These are phyloP conservation scores for Myoxocephalus aenaeus DNA, from an alignment of 2,797 vertebrate species.

Conservation along the genomic window DNA sequence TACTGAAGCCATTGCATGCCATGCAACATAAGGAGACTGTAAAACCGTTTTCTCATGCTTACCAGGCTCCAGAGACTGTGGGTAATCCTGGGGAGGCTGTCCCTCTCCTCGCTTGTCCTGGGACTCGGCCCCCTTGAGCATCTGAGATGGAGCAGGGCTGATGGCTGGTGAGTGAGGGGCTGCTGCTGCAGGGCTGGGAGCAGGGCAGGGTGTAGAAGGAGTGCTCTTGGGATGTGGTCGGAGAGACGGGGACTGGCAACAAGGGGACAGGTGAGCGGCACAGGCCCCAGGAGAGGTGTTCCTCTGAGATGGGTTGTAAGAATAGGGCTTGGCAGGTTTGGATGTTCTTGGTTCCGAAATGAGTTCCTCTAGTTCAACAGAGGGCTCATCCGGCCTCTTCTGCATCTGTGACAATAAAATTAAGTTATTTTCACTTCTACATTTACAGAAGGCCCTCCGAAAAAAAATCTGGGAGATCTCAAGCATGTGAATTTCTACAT, in stretches of 20 bases:
- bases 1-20: background rate
- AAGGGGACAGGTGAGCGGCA: conserved; percentile 89
- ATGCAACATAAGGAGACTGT: conserved; percentile 7
- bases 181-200: conserved; percentile 81
- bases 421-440: conserved; percentile 6
- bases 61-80: conserved; percentile 92
- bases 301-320: conserved; percentile 87
- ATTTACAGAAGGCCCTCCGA: background rate
- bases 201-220: conserved; percentile 88
- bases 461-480: background rate
- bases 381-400: conserved; percentile 89
- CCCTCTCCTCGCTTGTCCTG: conserved; percentile 88
- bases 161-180: conserved; percentile 87
- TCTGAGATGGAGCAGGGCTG: conserved; percentile 87
- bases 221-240: conserved; percentile 88
- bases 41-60: conserved; percentile 53
- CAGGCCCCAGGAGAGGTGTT: conserved; percentile 81
- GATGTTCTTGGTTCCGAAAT: conserved; percentile 86
- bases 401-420: conserved; percentile 70
- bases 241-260: conserved; percentile 90
- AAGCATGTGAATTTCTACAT: conserved; percentile 20
- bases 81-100: conserved; percentile 85
- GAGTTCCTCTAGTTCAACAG: conserved; percentile 87
- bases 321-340: conserved; percentile 91
- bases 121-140: conserved; percentile 82